Evolutionary conservation across 2,113 vertebrate species (phyloP), one percentile per base, ranked within the genome.

Genomic region (Ceuthmochares aereus): DNA sequence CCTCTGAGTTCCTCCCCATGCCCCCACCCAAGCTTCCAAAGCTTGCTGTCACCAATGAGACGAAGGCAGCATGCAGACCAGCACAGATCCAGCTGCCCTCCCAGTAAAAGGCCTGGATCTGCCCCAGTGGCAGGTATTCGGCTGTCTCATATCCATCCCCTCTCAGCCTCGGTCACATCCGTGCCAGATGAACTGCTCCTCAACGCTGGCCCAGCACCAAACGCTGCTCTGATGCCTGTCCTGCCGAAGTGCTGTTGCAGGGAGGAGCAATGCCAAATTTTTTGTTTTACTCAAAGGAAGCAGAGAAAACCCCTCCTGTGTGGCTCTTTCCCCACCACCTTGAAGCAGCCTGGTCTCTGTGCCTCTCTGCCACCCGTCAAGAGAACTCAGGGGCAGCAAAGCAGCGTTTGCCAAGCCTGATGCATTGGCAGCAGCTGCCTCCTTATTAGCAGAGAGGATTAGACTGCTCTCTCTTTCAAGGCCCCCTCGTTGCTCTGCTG

Each of bases 391-490:
- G 49, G 68, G 60, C 84, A 66, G 76, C 73, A 40, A 8, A 64
- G 62, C 84, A 54, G 76, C 0, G 1, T 80, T 26, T 89, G 91
- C 85, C 82, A 88, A 91, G 89, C 59, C 74, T 20, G 23, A 11
- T 56, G 73, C 93, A 47, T 1, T 93, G 90, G 93, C 80, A 76
- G 68, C 63, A 42, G 89, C 86, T 92, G 56, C 43, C 20, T 66
- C 73, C 80, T 27, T 67, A 51, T 85, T 52, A 83, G 88, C 76
- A 30, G 62, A 36, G 66, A 40, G 94, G 95, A 93, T 95, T 64
- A 93, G 74, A 27, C 67, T 42, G 67, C 76, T 92, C 93, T 95
- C 92, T 64, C 88, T 93, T 95, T 89, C 93, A 95, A 95, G 92
- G 94, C 72, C 87, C 94, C 74, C 72, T 90, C 5, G 2, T 30